phyloP scores from a whole-genome alignment of 1,140 invertebrate species.

The Himalopsyche phryganea region DNA sequence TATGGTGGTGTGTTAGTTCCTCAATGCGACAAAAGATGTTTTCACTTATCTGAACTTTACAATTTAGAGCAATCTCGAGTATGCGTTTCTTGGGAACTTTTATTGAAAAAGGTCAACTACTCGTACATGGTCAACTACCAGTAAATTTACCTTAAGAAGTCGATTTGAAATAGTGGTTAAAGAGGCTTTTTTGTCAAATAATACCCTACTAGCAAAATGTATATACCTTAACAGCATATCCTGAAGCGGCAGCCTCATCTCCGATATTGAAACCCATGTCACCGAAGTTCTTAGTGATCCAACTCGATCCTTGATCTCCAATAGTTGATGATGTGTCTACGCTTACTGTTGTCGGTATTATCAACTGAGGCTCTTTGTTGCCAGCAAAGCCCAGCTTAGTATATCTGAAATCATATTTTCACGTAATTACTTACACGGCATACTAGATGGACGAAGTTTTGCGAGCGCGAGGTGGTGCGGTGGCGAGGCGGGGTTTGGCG shows the following conservation, averaged over 20 bases:
- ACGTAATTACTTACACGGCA: too few species aligned
- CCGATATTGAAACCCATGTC: slow-evolving; percentile 98
- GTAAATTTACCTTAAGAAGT: too few species aligned
- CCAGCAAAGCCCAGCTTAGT: slow-evolving; percentile 98
- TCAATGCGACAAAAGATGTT: background rate
- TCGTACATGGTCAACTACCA: too few species aligned
- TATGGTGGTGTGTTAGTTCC: too few species aligned
- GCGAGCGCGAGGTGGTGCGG: too few species aligned
- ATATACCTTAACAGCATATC: slow-evolving; percentile 90
- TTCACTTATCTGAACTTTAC: too few species aligned
- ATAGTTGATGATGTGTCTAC: slow-evolving; percentile 92
- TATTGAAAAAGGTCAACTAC: too few species aligned
- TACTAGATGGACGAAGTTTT: too few species aligned
- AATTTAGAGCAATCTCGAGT: too few species aligned
- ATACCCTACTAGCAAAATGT: too few species aligned
- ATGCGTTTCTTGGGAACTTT: too few species aligned
- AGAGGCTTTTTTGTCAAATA: background rate
- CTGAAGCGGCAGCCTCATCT: slow-evolving; percentile 90
- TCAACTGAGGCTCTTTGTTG: slow-evolving; percentile 98
- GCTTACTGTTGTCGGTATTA: slow-evolving; percentile 96
- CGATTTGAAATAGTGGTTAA: background rate
- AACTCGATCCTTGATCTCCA: slow-evolving; percentile 83
- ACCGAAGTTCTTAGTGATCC: slow-evolving; percentile 91
- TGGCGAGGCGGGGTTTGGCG: too few species aligned
- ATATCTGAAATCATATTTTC: slow-evolving; percentile 70